phyloP scores from a whole-genome alignment of 1,140 invertebrate species.

The Drosophila willistoni region DNA sequence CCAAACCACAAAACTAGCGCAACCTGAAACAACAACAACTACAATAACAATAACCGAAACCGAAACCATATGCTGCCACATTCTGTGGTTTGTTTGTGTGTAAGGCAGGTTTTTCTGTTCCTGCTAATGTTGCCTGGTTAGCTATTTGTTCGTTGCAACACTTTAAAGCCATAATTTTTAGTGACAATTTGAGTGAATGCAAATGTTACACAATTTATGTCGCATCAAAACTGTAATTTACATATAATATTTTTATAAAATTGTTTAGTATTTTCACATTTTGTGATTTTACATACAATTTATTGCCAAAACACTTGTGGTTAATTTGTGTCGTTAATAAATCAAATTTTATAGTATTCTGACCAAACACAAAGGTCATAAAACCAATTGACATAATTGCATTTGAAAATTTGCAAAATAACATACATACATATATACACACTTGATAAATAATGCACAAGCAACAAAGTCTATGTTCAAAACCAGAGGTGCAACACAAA shows the following conservation, averaged over 20 bases:
- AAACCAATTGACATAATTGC: constrained; percentile 61
- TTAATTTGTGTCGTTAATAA: constrained; percentile 72
- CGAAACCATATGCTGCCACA: constrained; percentile 73
- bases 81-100: constrained; percentile 60
- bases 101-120: constrained; percentile 22
- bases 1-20: constrained; percentile 69
- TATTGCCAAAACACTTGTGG: constrained; percentile 30
- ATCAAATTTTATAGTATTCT: constrained; percentile 59
- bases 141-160: constrained; percentile 24
- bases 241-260: constrained; percentile 19
- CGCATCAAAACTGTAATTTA: constrained; percentile 44
- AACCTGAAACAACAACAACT: constrained; percentile 54
- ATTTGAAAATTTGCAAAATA: constrained; percentile 34
- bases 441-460: not conserved
- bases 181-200: constrained; percentile 50
- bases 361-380: constrained; percentile 26
- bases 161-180: constrained; percentile 65
- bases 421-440: not conserved
- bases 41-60: constrained; percentile 43
- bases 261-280: not conserved
- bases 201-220: constrained; percentile 63
- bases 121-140: constrained; percentile 8
- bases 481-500: not conserved
- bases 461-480: not conserved
- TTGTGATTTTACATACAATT: constrained; percentile 21